phyloP scores from a whole-genome alignment of 2,797 vertebrate genomes.

The Sebastes iracundus region DNA sequence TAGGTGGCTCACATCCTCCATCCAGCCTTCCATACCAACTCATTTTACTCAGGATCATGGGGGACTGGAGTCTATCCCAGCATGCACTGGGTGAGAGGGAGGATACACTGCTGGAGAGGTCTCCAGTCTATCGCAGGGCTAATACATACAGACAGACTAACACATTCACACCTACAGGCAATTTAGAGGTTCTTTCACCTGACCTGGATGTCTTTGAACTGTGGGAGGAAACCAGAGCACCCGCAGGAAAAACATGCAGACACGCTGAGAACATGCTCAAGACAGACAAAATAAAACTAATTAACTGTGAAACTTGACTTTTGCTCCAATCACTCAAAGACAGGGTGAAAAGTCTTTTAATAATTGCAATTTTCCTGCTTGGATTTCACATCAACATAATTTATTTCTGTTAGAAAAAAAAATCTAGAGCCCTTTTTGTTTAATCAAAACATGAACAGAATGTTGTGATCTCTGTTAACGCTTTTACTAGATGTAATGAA shows the following conservation, averaged over 20 bases:
- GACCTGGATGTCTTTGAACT: constrained; percentile 23
- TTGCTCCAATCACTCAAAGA: neutral
- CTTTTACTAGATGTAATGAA: constrained; percentile 27
- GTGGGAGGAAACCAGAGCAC: constrained; percentile 26
- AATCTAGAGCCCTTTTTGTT: neutral
- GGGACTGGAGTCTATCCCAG: constrained; percentile 21
- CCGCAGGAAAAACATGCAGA: neutral
- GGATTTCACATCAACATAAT: neutral
- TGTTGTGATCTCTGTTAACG: neutral
- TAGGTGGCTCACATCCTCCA: neutral
- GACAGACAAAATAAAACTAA: neutral
- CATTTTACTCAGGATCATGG: neutral
- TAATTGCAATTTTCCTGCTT: neutral
- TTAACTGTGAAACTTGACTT: neutral
- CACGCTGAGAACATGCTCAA: neutral
- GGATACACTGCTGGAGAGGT: constrained; percentile 24
- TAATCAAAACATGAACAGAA: neutral
- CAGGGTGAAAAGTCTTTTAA: neutral
- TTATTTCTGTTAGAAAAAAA: neutral
- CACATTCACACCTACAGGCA: constrained; percentile 32
- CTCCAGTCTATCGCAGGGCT: constrained; percentile 15
- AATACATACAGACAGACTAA: constrained; percentile 31
- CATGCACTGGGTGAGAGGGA: constrained; percentile 24
- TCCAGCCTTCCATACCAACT: neutral
- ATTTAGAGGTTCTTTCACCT: constrained; percentile 32